phyloP scores from a whole-genome alignment of 1,140 invertebrate species.

The Neodiprion lecontei region DNA sequence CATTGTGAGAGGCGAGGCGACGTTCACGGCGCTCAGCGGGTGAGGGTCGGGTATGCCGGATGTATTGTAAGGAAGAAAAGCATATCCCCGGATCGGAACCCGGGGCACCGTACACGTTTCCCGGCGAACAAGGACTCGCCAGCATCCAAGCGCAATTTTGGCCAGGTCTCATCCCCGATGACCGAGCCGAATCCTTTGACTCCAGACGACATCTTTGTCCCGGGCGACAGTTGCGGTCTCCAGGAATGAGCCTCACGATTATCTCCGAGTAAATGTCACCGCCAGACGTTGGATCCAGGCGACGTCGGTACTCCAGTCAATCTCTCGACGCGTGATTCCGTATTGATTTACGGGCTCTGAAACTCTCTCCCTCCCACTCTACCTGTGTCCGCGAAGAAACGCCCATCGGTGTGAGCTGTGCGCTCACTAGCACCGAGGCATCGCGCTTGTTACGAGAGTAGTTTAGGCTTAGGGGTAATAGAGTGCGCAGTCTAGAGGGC shows the following conservation, averaged over 20 bases:
- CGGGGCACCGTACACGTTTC: neutral
- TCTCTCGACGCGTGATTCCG: too few relatives aligned
- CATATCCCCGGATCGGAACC: conserved; percentile 36
- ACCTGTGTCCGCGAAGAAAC: too few relatives aligned
- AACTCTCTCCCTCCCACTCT: too few relatives aligned
- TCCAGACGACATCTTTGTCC: neutral
- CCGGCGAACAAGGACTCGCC: neutral
- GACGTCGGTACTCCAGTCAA: too few relatives aligned
- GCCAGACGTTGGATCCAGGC: too few relatives aligned
- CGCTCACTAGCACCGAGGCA: too few relatives aligned
- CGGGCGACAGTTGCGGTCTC: neutral
- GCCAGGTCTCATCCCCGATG: neutral
- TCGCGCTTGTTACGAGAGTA: neutral
- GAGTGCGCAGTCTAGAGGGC: neutral
- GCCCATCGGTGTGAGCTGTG: too few relatives aligned
- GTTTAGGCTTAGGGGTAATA: conserved; percentile 2
- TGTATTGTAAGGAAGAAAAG: conserved; percentile 25
- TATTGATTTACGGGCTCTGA: too few relatives aligned
- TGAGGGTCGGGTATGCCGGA: conserved; percentile 21
- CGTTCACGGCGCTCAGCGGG: conserved; percentile 29
- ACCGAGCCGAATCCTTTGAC: neutral
- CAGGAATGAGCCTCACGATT: too few relatives aligned
- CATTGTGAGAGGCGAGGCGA: conserved; percentile 33
- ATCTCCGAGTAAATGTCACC: too few relatives aligned
- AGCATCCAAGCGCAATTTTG: neutral